These are phyloP conservation scores for Heliconius eleuchia DNA, from an alignment of 1,140 invertebrate genomes.

Conservation along the genomic window DNA sequence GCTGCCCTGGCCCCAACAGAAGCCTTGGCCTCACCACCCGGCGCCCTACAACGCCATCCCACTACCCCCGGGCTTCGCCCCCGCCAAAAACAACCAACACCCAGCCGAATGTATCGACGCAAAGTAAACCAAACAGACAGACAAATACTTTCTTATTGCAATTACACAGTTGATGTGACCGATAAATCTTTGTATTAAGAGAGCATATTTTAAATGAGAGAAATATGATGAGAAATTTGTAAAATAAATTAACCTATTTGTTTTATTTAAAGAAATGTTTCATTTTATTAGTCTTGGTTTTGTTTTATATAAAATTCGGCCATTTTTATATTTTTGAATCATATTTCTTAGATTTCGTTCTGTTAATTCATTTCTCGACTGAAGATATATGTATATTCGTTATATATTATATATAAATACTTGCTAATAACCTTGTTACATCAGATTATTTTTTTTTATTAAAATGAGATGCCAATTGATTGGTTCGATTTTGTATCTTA, in stretches of 20 bases:
- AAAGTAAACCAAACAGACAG: conserved; percentile 62
- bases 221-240: conserved; percentile 81
- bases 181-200: conserved; percentile 80
- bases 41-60: conserved; percentile 56
- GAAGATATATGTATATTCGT: conserved; percentile 71
- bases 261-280: conserved; percentile 72
- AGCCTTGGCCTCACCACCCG: conserved; percentile 43
- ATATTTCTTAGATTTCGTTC: conserved; percentile 64
- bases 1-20: conserved; percentile 43
- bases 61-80: conserved; percentile 76
- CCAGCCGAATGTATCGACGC: conserved; percentile 79
- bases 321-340: conserved; percentile 49
- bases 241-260: conserved; percentile 81
- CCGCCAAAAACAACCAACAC: conserved; percentile 59
- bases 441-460: conserved; percentile 77
- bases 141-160: conserved; percentile 53
- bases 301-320: conserved; percentile 33
- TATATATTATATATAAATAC: conserved; percentile 60
- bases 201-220: conserved; percentile 79
- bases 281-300: conserved; percentile 2
- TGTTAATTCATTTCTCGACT: conserved; percentile 50
- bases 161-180: conserved; percentile 76
- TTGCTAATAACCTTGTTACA: conserved; percentile 69
- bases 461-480: conserved; percentile 71
- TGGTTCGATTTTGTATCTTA: conserved; percentile 75